Percentiles rank a stretch among this genome's conserved stretches.
Conservation (phyloP, 2,888 invertebrate species). For the Chymomyza fuscimana region DNA sequence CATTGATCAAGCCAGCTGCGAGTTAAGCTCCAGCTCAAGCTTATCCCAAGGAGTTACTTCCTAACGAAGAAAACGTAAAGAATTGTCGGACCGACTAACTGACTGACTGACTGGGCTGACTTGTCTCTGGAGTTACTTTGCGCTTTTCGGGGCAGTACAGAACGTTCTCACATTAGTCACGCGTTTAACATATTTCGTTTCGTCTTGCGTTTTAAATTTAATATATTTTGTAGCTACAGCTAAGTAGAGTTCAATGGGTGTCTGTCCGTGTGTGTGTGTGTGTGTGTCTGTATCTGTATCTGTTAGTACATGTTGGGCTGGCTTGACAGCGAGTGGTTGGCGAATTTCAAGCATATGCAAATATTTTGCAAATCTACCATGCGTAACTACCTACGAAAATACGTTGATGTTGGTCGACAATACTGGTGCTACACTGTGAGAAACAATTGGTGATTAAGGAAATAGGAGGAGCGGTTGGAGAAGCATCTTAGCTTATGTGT, state of each 20-base stretch:
- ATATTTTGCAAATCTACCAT: conserved; percentile 71
- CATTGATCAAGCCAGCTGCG: conserved; percentile 56
- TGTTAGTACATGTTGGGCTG: background rate
- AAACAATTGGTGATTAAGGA: background rate
- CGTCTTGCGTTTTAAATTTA: conserved; percentile 63
- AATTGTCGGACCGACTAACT: background rate
- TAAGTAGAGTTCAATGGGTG: background rate
- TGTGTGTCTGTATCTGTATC: background rate
- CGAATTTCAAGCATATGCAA: conserved; percentile 53
- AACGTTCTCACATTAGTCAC: conserved; percentile 75
- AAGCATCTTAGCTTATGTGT: no score
- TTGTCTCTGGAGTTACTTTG: background rate
- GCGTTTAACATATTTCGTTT: conserved; percentile 73
- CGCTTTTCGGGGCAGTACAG: background rate
- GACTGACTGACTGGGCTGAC: background rate
- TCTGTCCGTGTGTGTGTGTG: background rate
- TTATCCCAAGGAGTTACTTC: conserved; percentile 24
- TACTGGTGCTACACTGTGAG: background rate
- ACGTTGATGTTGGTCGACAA: background rate
- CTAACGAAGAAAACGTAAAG: conserved; percentile 67
- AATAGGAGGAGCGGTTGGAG: background rate
- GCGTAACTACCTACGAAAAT: conserved; percentile 50
- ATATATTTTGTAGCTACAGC: conserved; percentile 58
- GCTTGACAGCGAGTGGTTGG: background rate
- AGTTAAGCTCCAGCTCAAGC: background rate